A percentile compares a stretch with the other conserved stretches of the same genome.
phyloP scores from a whole-genome alignment of 1,140 invertebrate species.

The Diachasma alloeum region DNA sequence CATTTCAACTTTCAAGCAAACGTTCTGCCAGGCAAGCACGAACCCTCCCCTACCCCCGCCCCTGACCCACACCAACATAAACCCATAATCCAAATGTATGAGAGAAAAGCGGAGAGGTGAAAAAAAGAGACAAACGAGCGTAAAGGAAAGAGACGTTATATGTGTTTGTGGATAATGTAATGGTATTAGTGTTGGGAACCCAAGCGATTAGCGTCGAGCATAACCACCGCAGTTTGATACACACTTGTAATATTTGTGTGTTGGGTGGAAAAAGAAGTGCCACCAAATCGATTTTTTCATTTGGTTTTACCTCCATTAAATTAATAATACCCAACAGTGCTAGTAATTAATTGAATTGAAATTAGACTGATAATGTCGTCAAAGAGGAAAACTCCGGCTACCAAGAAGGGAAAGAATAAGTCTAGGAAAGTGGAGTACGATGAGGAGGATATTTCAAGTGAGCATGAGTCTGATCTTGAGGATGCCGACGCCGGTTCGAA shows the following conservation, averaged over 20 bases:
- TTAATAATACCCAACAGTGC: background rate
- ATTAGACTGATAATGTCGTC: conserved; percentile 44
- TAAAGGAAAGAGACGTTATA: background rate
- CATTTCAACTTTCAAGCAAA: conserved; percentile 24
- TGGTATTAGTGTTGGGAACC: conserved; percentile 16
- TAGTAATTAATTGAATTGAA: background rate
- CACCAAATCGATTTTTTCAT: background rate
- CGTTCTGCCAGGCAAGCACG: background rate
- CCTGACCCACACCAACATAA: conserved; percentile 7
- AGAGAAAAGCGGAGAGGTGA: background rate
- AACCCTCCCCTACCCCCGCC: background rate
- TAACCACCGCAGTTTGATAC: conserved; percentile 4
- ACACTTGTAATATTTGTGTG: conserved; percentile 5
- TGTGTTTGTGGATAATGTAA: conserved; percentile 2
- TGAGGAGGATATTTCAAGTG: conserved; percentile 62
- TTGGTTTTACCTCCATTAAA: background rate
- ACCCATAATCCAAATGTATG: conserved; percentile 3
- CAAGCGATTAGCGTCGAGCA: conserved; percentile 25
- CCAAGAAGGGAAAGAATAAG: conserved; percentile 56
- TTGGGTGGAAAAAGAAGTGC: background rate
- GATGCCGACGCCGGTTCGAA: conserved; percentile 54
- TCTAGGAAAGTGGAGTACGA: conserved; percentile 59
- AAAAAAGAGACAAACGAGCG: background rate
- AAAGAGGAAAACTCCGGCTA: conserved; percentile 51
- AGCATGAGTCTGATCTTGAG: conserved; percentile 59